Evolutionary conservation across 37 sponge, comb jelly and placozoan genomes (phyloP).

Genomic region (Crambe crambe): DNA sequence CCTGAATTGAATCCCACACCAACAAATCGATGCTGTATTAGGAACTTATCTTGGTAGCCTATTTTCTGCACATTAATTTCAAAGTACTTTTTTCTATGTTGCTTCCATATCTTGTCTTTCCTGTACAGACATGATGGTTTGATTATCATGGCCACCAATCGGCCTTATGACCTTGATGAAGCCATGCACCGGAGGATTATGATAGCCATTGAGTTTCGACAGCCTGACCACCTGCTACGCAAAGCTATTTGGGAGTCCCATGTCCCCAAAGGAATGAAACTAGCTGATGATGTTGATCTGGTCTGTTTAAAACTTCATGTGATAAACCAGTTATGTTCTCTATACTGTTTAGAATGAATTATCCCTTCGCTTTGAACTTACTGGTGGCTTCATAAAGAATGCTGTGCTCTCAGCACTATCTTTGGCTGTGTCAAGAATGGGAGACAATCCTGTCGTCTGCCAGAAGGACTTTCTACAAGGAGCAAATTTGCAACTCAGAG

Average conservation of each 20-base stretch:
- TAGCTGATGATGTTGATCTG: conserved; percentile 73
- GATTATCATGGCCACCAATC: conserved; percentile 87
- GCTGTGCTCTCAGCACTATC: conserved; percentile 83
- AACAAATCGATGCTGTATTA: too few species aligned
- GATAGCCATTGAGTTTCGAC: conserved; percentile 86
- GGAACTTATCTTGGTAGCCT: too few species aligned
- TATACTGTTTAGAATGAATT: conserved; percentile 42
- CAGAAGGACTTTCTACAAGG: conserved; percentile 79
- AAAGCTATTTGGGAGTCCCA: conserved; percentile 85
- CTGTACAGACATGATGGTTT: conserved; percentile 88
- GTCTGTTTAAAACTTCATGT: conserved; percentile 10
- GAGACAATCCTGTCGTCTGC: conserved; percentile 66
- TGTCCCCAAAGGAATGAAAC: conserved; percentile 69
- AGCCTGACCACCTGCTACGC: conserved; percentile 85
- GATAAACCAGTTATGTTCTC: neutral
- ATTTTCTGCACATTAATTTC: too few species aligned
- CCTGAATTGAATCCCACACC: too few species aligned
- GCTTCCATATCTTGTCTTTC: neutral
- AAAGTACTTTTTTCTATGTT: neutral
- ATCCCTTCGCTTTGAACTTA: conserved; percentile 71
- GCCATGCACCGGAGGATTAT: conserved; percentile 87
- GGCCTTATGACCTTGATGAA: conserved; percentile 88
- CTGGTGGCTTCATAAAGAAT: conserved; percentile 90
- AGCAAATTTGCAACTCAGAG: conserved; percentile 85
- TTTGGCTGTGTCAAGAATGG: conserved; percentile 83